A percentile compares a stretch with the other conserved stretches of the same genome.
Conservation (phyloP, 2,888 invertebrate species). For the Cabera pusaria region DNA sequence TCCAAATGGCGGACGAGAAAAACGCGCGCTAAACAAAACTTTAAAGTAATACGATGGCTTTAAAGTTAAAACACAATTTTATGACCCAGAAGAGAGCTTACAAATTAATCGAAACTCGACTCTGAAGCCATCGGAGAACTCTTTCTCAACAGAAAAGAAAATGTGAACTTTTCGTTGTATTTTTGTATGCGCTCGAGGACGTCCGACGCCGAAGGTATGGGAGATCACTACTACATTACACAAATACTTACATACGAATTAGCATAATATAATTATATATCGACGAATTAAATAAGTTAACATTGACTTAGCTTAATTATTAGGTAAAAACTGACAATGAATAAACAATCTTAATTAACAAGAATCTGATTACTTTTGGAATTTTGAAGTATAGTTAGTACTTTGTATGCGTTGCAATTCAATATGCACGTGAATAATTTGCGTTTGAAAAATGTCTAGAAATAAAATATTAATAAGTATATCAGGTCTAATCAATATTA, state of each 20-base stretch:
- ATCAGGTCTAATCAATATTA: background rate
- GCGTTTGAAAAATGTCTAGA: background rate
- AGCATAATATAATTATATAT: conserved; percentile 55
- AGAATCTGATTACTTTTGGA: conserved; percentile 31
- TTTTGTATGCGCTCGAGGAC: conserved; percentile 53
- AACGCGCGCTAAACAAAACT: conserved; percentile 47
- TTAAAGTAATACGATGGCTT: conserved; percentile 40
- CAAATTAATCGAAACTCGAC: conserved; percentile 35
- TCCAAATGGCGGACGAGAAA: conserved; percentile 40
- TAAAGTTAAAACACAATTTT: conserved; percentile 25
- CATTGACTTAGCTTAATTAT: conserved; percentile 82
- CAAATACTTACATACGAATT: conserved; percentile 79
- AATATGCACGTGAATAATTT: background rate
- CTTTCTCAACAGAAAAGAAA: conserved; percentile 54
- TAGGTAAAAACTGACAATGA: conserved; percentile 66
- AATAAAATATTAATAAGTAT: background rate
- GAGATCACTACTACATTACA: conserved; percentile 81
- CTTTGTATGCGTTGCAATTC: conserved; percentile 1
- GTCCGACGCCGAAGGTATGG: conserved; percentile 75
- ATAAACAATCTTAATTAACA: conserved; percentile 40
- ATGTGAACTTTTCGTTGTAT: conserved; percentile 75
- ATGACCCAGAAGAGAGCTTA: conserved; percentile 49
- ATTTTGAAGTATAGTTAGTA: conserved; percentile 31
- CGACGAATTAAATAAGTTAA: conserved; percentile 81
- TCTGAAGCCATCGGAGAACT: conserved; percentile 44